Percentiles rank a stretch among this genome's conserved stretches.
phyloP scores from a whole-genome alignment of 2,113 vertebrate genomes.

The Xiphophorus maculatus region DNA sequence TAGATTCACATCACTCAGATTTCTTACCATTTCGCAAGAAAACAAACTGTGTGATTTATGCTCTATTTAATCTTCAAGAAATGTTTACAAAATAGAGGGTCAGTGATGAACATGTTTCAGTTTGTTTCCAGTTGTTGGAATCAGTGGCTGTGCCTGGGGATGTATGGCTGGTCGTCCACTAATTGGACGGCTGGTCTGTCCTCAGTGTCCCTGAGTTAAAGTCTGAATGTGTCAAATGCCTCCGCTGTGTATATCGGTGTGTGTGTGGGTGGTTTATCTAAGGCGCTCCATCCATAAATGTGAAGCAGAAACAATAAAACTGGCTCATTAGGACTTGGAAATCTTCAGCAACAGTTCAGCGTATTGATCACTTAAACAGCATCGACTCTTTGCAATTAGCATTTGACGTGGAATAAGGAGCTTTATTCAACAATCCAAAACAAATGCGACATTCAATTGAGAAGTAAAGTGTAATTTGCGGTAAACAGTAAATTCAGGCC shows the following conservation, averaged over 20 bases:
- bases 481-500: slow-evolving; percentile 20
- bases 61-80: neutral
- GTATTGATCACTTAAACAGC: neutral
- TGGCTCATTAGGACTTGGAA: neutral
- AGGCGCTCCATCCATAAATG: neutral
- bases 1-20: neutral
- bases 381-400: neutral
- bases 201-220: neutral
- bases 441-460: slow-evolving; percentile 11
- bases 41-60: neutral
- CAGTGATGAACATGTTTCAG: neutral
- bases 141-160: neutral
- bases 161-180: neutral
- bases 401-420: neutral
- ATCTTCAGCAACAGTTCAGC: neutral
- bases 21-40: neutral
- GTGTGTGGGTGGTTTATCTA: neutral
- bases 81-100: neutral
- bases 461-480: slow-evolving; percentile 1
- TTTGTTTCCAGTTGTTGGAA: neutral
- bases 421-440: slow-evolving; percentile 12
- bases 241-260: neutral
- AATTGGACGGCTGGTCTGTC: neutral
- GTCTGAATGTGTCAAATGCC: neutral
- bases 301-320: neutral